phyloP scores from a whole-genome alignment of 2,888 invertebrate species.

The Agrypnus murinus region DNA sequence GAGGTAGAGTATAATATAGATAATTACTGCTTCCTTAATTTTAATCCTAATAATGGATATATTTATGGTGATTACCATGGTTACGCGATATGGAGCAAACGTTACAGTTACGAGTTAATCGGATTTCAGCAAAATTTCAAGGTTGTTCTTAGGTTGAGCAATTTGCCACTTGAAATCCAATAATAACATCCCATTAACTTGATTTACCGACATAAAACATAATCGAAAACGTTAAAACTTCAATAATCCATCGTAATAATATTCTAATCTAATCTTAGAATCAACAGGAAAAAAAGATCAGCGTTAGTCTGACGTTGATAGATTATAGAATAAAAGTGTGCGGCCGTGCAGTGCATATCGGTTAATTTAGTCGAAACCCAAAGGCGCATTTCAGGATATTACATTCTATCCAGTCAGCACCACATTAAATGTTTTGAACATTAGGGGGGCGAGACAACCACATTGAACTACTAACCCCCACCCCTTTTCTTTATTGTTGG shows the following conservation, averaged over 20 bases:
- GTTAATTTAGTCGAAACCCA: conserved; percentile 33
- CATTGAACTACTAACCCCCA: background rate
- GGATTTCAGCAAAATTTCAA: background rate
- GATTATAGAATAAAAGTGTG: conserved; percentile 27
- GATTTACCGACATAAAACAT: background rate
- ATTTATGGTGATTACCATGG: too few species aligned
- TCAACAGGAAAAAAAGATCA: conserved; percentile 10
- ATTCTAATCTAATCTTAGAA: conserved; percentile 23
- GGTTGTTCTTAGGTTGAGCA: background rate
- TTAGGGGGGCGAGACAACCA: conserved; percentile 12
- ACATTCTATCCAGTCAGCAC: conserved; percentile 10
- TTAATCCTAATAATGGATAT: too few species aligned
- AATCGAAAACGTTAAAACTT: conserved; percentile 18
- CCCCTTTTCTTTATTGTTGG: too few species aligned
- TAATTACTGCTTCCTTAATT: too few species aligned
- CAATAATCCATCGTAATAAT: conserved; percentile 6
- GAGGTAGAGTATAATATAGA: too few species aligned
- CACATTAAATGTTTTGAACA: conserved; percentile 23
- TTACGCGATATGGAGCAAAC: too few species aligned
- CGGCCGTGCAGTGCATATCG: conserved; percentile 13
- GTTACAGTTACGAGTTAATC: too few species aligned
- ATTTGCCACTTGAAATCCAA: conserved; percentile 16
- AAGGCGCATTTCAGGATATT: conserved; percentile 19
- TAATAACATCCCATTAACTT: conserved; percentile 11
- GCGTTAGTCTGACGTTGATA: conserved; percentile 13